Percentiles rank a stretch among this genome's conserved stretches.
Evolutionary conservation across 92 coral and sea anemone genomes (phyloP).

Genomic region (Bergia sp.): DNA sequence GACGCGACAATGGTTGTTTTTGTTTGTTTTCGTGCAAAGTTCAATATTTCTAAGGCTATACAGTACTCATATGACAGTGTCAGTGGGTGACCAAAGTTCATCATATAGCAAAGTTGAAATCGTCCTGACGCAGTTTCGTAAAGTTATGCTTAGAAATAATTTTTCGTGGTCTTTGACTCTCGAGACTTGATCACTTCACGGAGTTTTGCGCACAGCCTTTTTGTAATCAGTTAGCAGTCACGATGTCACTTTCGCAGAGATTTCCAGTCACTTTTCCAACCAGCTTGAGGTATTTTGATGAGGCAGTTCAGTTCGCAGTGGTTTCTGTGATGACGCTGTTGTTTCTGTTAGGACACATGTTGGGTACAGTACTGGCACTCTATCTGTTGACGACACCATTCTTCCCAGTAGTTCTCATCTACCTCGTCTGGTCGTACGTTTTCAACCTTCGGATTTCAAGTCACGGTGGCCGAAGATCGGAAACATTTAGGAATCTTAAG

Average conservation of each 20-base stretch:
- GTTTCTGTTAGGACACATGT: slow-evolving; percentile 78
- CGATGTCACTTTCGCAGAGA: slow-evolving; percentile 3
- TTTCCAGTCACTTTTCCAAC: slow-evolving; percentile 8
- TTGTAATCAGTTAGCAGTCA: neutral
- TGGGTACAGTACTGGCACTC: slow-evolving; percentile 67
- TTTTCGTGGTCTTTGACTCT: neutral
- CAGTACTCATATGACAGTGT: neutral
- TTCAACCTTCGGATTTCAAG: slow-evolving; percentile 73
- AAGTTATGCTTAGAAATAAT: neutral
- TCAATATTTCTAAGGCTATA: neutral
- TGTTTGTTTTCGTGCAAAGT: neutral
- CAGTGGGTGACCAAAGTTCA: neutral
- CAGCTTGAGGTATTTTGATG: slow-evolving; percentile 37
- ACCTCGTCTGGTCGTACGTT: slow-evolving; percentile 78
- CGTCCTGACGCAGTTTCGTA: neutral
- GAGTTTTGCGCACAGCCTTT: neutral
- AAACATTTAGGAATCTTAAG: slow-evolving; percentile 79
- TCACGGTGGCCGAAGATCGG: slow-evolving; percentile 86
- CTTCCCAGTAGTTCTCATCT: slow-evolving; percentile 55
- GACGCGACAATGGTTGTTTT: neutral
- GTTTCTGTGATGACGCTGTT: slow-evolving; percentile 61
- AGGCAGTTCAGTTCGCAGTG: slow-evolving; percentile 62
- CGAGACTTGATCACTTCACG: neutral
- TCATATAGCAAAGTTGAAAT: neutral
- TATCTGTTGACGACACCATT: slow-evolving; percentile 73